Base-by-base conservation (phyloP, 1,140 invertebrate genomes). In the Papilio dardanus region DNA sequence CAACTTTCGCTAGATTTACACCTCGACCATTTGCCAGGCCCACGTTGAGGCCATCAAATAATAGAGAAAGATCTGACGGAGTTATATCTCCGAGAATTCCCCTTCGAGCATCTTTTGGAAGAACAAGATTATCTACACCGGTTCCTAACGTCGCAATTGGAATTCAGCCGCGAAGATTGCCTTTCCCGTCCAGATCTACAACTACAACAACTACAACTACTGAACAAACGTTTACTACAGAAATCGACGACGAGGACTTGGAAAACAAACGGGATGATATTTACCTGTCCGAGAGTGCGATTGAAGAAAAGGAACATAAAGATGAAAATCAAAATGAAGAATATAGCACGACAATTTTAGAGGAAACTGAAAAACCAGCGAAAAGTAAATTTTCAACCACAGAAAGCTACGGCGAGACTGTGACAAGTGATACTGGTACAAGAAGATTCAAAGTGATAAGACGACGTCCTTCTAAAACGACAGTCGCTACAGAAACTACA, bases 261-360 rank as follows among this genome's bases (percentile, higher is more conserved):
- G 92, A 94, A 75, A 92, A 92, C 74, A 94, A 94, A 86, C 89
- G 86, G 35, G 94, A 95, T 83, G 94, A 94, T 77, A 94, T 95
- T 76, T 88, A 93, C 76, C 79, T 95, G 40, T 95, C 94, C 3
- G 94, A 95, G 87, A 94, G 90, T 79, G 94, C 94, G 67, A 94
- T 95, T 78, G 89, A 92, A 81, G 94, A 95, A 90, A 94, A 94
- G 78, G 91, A 93, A 86, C 89, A 93, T 33, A 62, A 62, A 62
- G 85, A 91, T 16, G 86, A 89, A 62, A 81, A 78, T 65, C 75
- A 76, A 50, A 77, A 80, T 30, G 79, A 83, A 71, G 77, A 76
- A 12, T 77, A 85, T 74, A 79, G 82, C 54, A 79, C 77, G 35
- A 86, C 86, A 66, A 87, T 87, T 31, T 16, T 28, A 3, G 46